phyloP scores from a whole-genome alignment of 2,888 invertebrate species.

The Sepioteuthis lessoniana region DNA sequence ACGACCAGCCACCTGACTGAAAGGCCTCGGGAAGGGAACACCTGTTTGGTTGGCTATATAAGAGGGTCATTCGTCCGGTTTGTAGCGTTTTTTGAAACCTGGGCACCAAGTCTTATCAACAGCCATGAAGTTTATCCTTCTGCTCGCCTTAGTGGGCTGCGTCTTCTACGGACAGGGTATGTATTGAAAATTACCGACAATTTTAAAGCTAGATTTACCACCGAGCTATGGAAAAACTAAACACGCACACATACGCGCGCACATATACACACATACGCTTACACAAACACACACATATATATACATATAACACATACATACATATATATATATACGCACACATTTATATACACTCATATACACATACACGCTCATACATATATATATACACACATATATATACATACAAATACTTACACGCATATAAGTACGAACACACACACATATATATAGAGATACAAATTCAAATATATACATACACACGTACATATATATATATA shows the following conservation, averaged over 20 bases:
- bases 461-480: background rate
- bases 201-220: no score
- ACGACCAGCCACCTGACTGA: no score
- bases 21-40: background rate
- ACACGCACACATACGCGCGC: no score
- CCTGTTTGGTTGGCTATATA: background rate
- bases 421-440: no score
- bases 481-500: background rate
- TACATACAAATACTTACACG: background rate
- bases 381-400: background rate
- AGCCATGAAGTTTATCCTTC: background rate
- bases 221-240: no score
- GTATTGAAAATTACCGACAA: background rate
- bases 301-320: no score
- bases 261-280: no score
- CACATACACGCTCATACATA: background rate
- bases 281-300: no score
- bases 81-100: background rate
- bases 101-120: background rate
- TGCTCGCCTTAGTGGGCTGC: background rate
- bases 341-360: background rate
- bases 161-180: conserved; percentile 33
- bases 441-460: no score
- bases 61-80: background rate
- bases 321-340: background rate